Evolutionary conservation across 2,113 vertebrate species (phyloP), one percentile per base, ranked within the genome.

Genomic region (Ramphastos sulfuratus): DNA sequence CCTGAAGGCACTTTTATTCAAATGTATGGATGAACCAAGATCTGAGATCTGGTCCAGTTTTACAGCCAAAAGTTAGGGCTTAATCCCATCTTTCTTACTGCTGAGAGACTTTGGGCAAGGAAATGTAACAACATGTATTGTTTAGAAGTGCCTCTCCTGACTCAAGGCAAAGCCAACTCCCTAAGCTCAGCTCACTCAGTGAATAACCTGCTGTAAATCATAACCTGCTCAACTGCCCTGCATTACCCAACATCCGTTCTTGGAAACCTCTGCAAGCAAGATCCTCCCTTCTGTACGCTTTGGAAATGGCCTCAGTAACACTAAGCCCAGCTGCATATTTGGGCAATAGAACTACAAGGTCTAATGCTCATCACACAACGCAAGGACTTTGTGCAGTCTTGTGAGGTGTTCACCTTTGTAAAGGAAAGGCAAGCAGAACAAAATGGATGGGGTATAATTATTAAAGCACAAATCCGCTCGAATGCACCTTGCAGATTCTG

Each of bases 401-500:
- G 33, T 1, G 7, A 69, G 14, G 52, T 6, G 37, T 59, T 52
- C 0, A 1, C 56, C 78, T 71, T 52, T 0, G 0, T 20, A 23
- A 35, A 58, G 39, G 37, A 64, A 44, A n/a, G 28, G 33, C 89
- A 91, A 72, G 18, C 46, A 28, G 66, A 84, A 72, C 27, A 39
- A 81, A 93, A 92, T 0, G 4, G 44, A 84, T 31, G 17, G 16
- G 39, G n/a, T 74, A 12, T 16, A 24, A 59, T 46, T 35, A 85
- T 64, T 59, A 74, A 74, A 67, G 58, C 61, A 24, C 12, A 33
- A n/a, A 55, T 42, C 44, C 30, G 5, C 54, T 70, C 37, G 15
- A 81, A 75, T 2, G 28, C 60, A 23, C 44, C 55, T 3, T 11
- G 28, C 6, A 42, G 56, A 19, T 66, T 46, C 82, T n/a, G 20